Base-by-base conservation (phyloP, 2,888 invertebrate genomes). In the Cephus pulcher region DNA sequence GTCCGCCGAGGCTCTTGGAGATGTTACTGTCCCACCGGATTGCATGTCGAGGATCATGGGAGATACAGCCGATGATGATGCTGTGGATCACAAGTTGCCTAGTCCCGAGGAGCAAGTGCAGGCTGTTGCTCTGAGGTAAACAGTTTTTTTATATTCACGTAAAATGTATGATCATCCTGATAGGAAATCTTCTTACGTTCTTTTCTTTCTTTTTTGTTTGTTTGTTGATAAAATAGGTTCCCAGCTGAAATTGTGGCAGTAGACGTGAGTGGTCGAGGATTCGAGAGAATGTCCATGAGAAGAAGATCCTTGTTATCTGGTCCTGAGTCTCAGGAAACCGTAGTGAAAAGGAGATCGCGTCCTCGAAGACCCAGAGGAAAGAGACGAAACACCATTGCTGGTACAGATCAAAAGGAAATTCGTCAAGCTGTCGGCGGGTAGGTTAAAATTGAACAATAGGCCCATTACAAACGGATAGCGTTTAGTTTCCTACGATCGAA, bases 371-470 rank as follows among this genome's bases (percentile, higher is more conserved):
- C 96, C 83, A 94, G 97, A 86, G 96, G 95, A 92, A 96, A 96
- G 93, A 94, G 97, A 93, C 94, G 97, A 91, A 98, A 97, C 92
- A 98, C 97, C 88, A 95, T 98, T 91, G 96, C 97, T 87, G 97
- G 97, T 92, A 97, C 96, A 88, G 97, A 97, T 93, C 96, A 96
- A 91, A 96, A 96, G 93, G 97, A 97, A 93, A 96, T 97, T 92
- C 95, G 95, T 92, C 95, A 96, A 92, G 97, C 96, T 89, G 94
- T 96, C 89, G 95, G 95, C 93, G 96, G 96, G 97, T 96, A 94
- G 94, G 96, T 95, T 92, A 92, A 92, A 92, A 40, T 40, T 40
- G 0, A 9, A 23, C 40, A 40, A 40, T 40, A 6, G 9, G 0
- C 4, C 9, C 40, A 1, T 40, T 40, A 23, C 40, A 23, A 23